Conservation (phyloP, 2,113 vertebrate genomes). For the Gymnobelideus leadbeateri region DNA sequence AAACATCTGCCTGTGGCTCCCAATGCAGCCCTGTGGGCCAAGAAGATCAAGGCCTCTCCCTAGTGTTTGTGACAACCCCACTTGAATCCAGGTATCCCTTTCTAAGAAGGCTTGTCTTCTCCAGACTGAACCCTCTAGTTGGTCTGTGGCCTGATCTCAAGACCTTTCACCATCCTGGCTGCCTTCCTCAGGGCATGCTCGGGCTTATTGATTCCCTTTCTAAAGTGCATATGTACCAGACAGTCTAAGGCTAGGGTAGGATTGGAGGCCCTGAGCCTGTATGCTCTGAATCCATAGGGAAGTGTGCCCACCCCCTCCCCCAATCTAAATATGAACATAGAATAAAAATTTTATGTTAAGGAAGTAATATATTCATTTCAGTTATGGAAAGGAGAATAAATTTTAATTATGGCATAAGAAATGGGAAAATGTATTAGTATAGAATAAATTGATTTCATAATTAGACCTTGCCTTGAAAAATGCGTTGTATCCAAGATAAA, state of each 20-base stretch:
- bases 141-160: neutral
- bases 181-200: neutral
- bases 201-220: neutral
- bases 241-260: neutral
- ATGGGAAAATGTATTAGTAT: neutral
- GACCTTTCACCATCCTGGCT: neutral
- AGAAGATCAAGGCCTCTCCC: neutral
- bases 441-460: neutral
- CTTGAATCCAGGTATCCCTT: neutral
- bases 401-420: neutral
- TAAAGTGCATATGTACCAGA: neutral
- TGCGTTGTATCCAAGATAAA: neutral
- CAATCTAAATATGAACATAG: neutral
- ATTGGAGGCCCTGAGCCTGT: neutral
- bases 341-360: neutral
- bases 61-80: neutral
- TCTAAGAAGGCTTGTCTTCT: neutral
- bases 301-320: neutral
- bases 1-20: neutral
- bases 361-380: neutral
- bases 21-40: no score
- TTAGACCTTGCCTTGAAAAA: neutral
- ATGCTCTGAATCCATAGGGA: neutral
- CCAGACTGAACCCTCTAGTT: neutral
- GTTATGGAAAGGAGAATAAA: neutral